These are phyloP conservation scores for Eustalomyia histrio DNA, from an alignment of 2,888 invertebrate species.

Conservation along the genomic window DNA sequence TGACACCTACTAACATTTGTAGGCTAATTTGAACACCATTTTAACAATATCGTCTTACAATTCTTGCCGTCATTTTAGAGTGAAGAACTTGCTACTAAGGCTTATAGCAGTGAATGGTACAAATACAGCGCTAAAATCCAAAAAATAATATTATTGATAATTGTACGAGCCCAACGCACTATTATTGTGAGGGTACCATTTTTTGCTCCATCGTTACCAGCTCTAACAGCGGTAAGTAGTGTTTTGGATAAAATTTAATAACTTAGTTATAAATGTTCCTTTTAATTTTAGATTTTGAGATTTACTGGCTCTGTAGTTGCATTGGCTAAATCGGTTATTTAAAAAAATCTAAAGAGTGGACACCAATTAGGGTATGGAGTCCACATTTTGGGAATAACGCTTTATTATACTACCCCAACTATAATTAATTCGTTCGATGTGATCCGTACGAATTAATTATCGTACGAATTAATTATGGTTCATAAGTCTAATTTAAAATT, in stretches of 20 bases:
- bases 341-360: neutral
- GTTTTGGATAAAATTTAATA: neutral
- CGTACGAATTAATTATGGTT: no score
- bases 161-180: constrained; percentile 71
- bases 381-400: no score
- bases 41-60: neutral
- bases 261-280: neutral
- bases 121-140: constrained; percentile 70
- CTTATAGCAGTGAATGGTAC: constrained; percentile 73
- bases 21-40: no score
- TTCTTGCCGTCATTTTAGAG: constrained; percentile 53
- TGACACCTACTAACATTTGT: no score
- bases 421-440: no score
- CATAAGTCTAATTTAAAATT: no score
- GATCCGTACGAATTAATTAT: no score
- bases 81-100: constrained; percentile 67
- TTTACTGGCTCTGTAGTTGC: constrained; percentile 65
- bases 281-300: constrained; percentile 57
- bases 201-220: constrained; percentile 72
- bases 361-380: no score
- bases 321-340: constrained; percentile 58
- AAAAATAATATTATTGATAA: constrained; percentile 72
- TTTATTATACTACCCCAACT: no score
- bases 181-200: constrained; percentile 72
- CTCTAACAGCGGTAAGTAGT: constrained; percentile 70